Evolutionary conservation across 2,888 invertebrate genomes (phyloP), one percentile per base, ranked within the genome.

Genomic region (Erebia ligea): DNA sequence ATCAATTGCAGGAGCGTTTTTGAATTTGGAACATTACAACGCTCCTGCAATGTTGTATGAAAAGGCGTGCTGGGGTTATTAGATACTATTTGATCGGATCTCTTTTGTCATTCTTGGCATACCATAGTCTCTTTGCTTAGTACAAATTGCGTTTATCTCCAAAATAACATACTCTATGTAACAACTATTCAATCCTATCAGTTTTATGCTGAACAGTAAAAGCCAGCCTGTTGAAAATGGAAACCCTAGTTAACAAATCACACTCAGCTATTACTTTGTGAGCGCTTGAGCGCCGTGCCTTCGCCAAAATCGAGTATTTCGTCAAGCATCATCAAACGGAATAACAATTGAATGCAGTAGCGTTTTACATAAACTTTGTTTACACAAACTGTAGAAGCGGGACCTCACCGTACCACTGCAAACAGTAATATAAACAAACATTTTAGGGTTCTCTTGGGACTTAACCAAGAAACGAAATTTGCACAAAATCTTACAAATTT

Each of bases 241-340:
- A 19, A n/a, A 57, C 45, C 66, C 66, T 66, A 42, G 45, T 56
- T 11, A 21, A 62, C 21, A 56, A 52, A 52, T 19, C 40, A 21
- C 40, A 13, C 42, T 19, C 42, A 21, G 19, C 13, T 42, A 54
- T 40, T n/a, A 64, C 52, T 0, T 54, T 21, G 81, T 82, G 79
- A 80, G 75, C 73, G 84, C 77, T 86, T 82, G 79, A 80, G 75
- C 73, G 84, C 77, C 86, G 87, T 89, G 88, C 86, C 76, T 80
- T 67, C 71, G 72, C 78, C 82, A 78, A 79, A 82, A 84, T 84
- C 80, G 79, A 79, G 78, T 78, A 81, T 86, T 88, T 89, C 84
- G 87, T 83, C 84, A 86, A 77, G 86, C 84, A 81, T 81, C 81
- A 82, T 87, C 63, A 70, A 67, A 58, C 52, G 54, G 13, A 67